Evolutionary conservation across 1,140 invertebrate genomes (phyloP), one percentile per base, ranked within the genome.

Genomic region (Dysdera silvatica): DNA sequence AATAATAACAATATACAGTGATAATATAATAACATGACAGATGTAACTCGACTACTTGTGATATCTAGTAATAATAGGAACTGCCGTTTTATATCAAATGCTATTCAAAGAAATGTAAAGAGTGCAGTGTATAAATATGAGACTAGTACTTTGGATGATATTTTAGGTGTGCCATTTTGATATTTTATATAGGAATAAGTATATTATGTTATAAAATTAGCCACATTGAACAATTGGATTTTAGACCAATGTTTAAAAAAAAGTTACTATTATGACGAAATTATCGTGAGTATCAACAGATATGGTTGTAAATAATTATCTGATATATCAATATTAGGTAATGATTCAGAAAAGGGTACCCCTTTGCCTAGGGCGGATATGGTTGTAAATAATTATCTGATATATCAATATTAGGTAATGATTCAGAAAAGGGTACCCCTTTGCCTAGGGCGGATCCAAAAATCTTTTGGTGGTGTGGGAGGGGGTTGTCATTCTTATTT

Each of bases 91-190:
- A 40, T 63, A 47, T 55, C 53, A n/a, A 55, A 63, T 24, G 49
- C 32, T 29, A 33, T 43, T 1, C 31, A 33, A 5, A 56, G 40
- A 56, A 48, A 37, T 49, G 61, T 63, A 1, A 56, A 49, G 32
- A 63, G 49, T 55, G 61, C 49, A 23, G 49, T 63, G n/a, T 63
- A 63, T 32, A 48, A 52, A 1, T 63, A 40, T 63, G 61, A 63
- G 49, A 63, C 16, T 29, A 56, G 52, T 28, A 55, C 61, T 23
- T 40, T 63, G 6, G 61, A 63, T 56, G 61, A 63, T 35, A 63
- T 63, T 35, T 31, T 63, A n/a, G 55, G 61, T 63, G 24, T 48
- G 61, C 51, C 10, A 14, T 26, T 24, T 18, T 8, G 24, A 1
- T 29, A 24, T 12, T 14, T 26, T 23, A 29, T 51, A 28, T 28